Evolutionary conservation across 2,888 invertebrate species (phyloP), one percentile per base, ranked within the genome.

Genomic region (Amaurobius ferox): DNA sequence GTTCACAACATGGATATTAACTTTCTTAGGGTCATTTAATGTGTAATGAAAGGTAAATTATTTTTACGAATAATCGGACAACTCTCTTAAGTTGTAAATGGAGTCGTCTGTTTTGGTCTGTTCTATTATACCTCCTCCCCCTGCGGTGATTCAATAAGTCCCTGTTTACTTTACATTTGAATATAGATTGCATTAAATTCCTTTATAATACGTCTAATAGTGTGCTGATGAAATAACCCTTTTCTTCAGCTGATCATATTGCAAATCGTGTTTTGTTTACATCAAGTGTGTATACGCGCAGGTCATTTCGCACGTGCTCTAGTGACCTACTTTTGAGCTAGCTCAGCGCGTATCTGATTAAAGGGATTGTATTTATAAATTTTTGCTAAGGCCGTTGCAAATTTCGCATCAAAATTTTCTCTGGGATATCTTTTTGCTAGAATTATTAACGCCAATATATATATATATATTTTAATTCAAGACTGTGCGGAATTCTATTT

Each of bases 241-340:
- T 44, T 44, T 44, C 6, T 11, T 16, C 9, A 16, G 2, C 16
- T 16, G 44, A 2, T 7, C 2, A 2, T 11, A 16, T 16, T 16
- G 6, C 1, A 16, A 5, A 55, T 23, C 2, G 2, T 3, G 55
- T 23, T 73, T 80, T 81, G 81, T 81, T 81, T 81, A 81, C 68
- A 68, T 73, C 70, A 5, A 32, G 71, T 19, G 30, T 16, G 39
- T 30, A 71, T 67, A 39, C 23, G n/a, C 74, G 40, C 73, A 66
- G 80, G 23, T 48, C 13, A 28, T 26, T 67, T 23, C 55, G 66
- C 83, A 85, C 77, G 83, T 85, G 83, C 64, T 85, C 70, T 66
- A 72, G 71, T 85, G 83, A 85, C 83, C 83, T 85, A 85, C 55
- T 83, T 85, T 68, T 71, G 72, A 64, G 83, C 83, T 61, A 72